phyloP scores from a whole-genome alignment of 2,888 invertebrate genomes.

The Tetragonula carbonaria region DNA sequence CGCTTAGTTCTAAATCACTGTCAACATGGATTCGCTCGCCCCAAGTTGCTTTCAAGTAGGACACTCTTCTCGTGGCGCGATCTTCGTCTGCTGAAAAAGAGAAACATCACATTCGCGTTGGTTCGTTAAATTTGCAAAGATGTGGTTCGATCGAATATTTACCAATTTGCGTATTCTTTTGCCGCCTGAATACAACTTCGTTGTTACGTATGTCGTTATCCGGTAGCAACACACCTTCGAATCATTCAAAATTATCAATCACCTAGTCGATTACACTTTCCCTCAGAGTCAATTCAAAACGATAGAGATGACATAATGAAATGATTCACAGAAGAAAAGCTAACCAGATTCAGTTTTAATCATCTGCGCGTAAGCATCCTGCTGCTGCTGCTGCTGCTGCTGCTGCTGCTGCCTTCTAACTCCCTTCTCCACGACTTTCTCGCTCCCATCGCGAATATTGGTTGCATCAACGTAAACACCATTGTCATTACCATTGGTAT shows the following conservation, averaged over 20 bases:
- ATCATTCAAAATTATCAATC: not conserved
- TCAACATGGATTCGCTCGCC: slow-evolving; percentile 91
- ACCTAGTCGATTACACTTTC: not conserved
- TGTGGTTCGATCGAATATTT: slow-evolving; percentile 50
- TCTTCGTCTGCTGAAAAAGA: slow-evolving; percentile 89
- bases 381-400: slow-evolving; percentile 69
- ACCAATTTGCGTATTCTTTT: slow-evolving; percentile 80
- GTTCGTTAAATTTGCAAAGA: no score
- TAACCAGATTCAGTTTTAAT: slow-evolving; percentile 79
- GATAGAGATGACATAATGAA: not conserved
- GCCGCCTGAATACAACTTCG: slow-evolving; percentile 81
- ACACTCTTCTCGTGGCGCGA: slow-evolving; percentile 93
- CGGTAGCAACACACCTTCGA: slow-evolving; percentile 67
- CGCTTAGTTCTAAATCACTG: slow-evolving; percentile 87
- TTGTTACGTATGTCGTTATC: slow-evolving; percentile 72
- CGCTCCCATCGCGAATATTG: not conserved
- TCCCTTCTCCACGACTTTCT: slow-evolving; percentile 61
- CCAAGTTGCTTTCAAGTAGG: slow-evolving; percentile 97
- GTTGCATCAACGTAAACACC: not conserved
- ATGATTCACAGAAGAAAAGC: slow-evolving; percentile 42
- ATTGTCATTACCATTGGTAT: slow-evolving; percentile 35
- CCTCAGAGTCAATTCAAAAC: not conserved
- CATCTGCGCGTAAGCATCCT: slow-evolving; percentile 84
- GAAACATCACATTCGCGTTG: not conserved
- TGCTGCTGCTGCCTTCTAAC: slow-evolving; percentile 79